These are phyloP conservation scores for Lontra canadensis DNA, from an alignment of 2,113 vertebrate species.

Conservation along the genomic window DNA sequence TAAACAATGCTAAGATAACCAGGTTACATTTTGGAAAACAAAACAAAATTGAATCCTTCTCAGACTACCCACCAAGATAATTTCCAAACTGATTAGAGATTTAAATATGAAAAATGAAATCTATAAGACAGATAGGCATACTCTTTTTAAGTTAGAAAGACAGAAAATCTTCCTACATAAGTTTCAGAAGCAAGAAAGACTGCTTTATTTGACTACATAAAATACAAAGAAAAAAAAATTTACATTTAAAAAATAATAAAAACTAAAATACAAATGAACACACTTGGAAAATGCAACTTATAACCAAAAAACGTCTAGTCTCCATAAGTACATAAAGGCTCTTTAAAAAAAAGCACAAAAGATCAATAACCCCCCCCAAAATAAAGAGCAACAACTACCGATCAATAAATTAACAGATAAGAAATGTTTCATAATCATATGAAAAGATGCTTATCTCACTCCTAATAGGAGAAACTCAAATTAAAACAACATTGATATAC, in stretches of 20 bases:
- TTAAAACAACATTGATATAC: neutral
- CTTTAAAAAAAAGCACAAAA: neutral
- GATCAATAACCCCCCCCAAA: neutral
- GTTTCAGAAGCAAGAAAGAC: constrained; percentile 6
- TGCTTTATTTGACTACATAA: neutral
- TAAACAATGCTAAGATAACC: neutral
- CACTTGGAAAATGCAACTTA: neutral
- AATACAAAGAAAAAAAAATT: neutral
- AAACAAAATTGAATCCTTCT: neutral
- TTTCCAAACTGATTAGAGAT: neutral
- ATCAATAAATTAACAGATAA: neutral
- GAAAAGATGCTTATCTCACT: neutral
- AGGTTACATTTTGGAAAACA: neutral
- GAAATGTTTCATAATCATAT: neutral
- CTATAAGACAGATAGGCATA: neutral
- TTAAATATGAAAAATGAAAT: neutral
- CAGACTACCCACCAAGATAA: neutral
- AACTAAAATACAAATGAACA: neutral
- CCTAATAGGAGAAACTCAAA: neutral
- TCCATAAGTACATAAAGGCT: neutral
- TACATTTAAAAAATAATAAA: neutral
- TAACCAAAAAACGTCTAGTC: neutral
- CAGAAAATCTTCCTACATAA: neutral
- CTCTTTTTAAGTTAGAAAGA: neutral
- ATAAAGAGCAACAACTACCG: neutral